A percentile compares a stretch with the other conserved stretches of the same genome.
Conservation (phyloP, 2,797 vertebrate genomes). For the Arnoldichthys spilopterus region DNA sequence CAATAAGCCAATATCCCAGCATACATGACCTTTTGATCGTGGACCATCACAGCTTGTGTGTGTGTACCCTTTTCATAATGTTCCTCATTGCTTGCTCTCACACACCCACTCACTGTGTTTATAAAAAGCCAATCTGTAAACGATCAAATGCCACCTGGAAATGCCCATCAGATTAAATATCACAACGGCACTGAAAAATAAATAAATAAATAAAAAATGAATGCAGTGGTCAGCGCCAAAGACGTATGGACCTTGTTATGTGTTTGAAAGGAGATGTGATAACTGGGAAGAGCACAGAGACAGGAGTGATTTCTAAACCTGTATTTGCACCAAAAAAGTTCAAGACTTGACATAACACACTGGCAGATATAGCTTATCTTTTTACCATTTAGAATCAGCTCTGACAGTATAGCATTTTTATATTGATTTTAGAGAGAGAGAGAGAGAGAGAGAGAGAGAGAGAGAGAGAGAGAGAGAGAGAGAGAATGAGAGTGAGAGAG, state of each 20-base stretch:
- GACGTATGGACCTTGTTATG: background rate
- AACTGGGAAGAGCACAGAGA: background rate
- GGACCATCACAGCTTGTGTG: conserved; percentile 22
- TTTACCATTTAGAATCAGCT: background rate
- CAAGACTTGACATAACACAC: background rate
- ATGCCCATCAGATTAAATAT: conserved; percentile 37
- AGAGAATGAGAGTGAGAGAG: conserved; percentile 6
- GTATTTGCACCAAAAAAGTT: background rate
- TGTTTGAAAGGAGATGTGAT: background rate
- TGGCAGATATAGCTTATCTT: background rate
- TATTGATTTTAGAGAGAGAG: conserved; percentile 27
- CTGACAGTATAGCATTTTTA: conserved; percentile 21
- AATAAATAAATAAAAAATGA: background rate
- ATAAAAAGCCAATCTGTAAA: conserved; percentile 44
- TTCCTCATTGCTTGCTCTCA: conserved; percentile 29
- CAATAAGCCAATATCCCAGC: conserved; percentile 42
- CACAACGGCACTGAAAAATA: conserved; percentile 8
- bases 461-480: background rate
- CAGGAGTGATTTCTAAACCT: conserved; percentile 4
- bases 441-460: conserved; percentile 19
- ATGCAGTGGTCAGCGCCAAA: background rate
- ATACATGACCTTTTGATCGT: conserved; percentile 55
- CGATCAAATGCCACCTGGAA: conserved; percentile 35
- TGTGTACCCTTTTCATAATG: conserved; percentile 36
- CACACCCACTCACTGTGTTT: conserved; percentile 28